A percentile compares a stretch with the other conserved stretches of the same genome.
Evolutionary conservation across 2,797 vertebrate genomes (phyloP).

Genomic region (Aeoliscus strigatus): DNA sequence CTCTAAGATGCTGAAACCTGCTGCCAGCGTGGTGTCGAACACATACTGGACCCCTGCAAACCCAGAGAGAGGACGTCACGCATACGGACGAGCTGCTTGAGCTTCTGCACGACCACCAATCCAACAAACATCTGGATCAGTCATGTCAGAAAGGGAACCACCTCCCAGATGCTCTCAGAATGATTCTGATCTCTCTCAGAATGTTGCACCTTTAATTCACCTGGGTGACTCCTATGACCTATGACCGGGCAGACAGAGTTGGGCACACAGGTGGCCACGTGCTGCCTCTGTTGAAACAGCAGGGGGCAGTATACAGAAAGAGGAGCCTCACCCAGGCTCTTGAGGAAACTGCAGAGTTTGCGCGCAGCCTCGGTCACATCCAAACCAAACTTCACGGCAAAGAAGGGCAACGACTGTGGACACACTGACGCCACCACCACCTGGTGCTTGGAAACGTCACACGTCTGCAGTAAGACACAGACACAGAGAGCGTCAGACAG

Average conservation of each 20-base stretch:
- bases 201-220: too few relatives aligned
- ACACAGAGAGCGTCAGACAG: background rate
- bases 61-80: background rate
- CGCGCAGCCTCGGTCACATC: constrained; percentile 81
- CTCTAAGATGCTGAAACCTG: constrained; percentile 93
- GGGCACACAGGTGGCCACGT: too few relatives aligned
- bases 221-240: too few relatives aligned
- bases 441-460: constrained; percentile 87
- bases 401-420: constrained; percentile 94
- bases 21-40: constrained; percentile 87
- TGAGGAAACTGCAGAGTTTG: constrained; percentile 91
- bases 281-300: too few relatives aligned
- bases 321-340: constrained; percentile 90
- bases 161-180: too few relatives aligned
- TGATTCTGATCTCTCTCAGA: too few relatives aligned
- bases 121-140: too few relatives aligned
- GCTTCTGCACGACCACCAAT: too few relatives aligned
- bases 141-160: too few relatives aligned
- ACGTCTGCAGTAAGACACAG: constrained; percentile 72
- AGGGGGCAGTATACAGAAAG: too few relatives aligned
- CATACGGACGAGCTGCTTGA: too few relatives aligned
- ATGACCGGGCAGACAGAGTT: background rate
- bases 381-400: constrained; percentile 86
- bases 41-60: constrained; percentile 85
- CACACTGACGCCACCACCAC: constrained; percentile 88